phyloP scores from a whole-genome alignment of 1,140 invertebrate species.

The Epicauta chinensis region DNA sequence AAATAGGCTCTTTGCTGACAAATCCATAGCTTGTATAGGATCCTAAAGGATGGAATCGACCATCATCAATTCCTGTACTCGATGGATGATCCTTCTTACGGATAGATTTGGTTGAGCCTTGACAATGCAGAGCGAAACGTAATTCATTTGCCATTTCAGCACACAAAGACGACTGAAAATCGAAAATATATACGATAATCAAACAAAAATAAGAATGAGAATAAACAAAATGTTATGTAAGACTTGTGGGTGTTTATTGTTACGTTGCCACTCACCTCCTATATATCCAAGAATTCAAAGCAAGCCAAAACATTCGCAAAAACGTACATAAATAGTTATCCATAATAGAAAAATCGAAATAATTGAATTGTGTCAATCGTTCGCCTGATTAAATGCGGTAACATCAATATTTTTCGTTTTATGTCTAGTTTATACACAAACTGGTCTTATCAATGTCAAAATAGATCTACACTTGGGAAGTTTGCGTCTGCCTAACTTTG shows the following conservation, averaged over 20 bases:
- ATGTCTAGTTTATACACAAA: too few species aligned
- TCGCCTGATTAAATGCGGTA: too few species aligned
- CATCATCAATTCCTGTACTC: conserved; percentile 32
- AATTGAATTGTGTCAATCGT: not conserved
- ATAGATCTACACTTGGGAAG: too few species aligned
- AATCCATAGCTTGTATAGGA: conserved; percentile 57
- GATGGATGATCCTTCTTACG: conserved; percentile 40
- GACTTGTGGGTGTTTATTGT: not conserved
- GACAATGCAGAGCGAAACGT: conserved; percentile 60
- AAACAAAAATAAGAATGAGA: not conserved
- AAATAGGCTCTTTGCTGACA: conserved; percentile 51
- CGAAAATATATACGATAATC: conserved; percentile 13
- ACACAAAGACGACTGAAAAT: conserved; percentile 56
- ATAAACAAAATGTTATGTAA: not conserved
- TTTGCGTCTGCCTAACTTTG: too few species aligned
- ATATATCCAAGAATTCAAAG: conserved; percentile 38
- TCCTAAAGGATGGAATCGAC: conserved; percentile 41
- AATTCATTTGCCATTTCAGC: conserved; percentile 63
- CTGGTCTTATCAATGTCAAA: too few species aligned
- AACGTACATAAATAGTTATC: conserved; percentile 47
- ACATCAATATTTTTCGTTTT: too few species aligned
- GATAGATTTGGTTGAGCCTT: conserved; percentile 48
- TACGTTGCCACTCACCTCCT: conserved; percentile 45
- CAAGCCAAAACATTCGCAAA: conserved; percentile 47
- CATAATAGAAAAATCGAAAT: conserved; percentile 3